phyloP scores from a whole-genome alignment of 1,140 invertebrate genomes.

The Physella acuta region DNA sequence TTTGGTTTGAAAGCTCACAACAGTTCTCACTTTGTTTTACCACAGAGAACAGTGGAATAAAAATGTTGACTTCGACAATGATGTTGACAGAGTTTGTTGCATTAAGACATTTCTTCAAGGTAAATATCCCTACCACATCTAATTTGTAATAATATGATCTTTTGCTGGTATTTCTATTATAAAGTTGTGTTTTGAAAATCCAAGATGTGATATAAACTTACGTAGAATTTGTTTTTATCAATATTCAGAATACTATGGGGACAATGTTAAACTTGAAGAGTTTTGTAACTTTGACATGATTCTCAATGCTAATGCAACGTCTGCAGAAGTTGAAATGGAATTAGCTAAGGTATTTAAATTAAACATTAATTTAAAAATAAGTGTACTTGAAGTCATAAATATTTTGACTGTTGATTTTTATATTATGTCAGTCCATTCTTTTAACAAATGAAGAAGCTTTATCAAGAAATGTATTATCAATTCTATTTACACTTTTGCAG shows the following conservation, averaged over 20 bases:
- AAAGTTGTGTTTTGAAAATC: background rate
- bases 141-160: background rate
- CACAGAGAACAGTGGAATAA: constrained; percentile 18
- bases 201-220: background rate
- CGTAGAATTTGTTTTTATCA: background rate
- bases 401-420: too few species aligned
- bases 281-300: constrained; percentile 17
- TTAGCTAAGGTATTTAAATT: constrained; percentile 20
- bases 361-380: too few species aligned
- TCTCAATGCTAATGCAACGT: background rate
- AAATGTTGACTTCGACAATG: background rate
- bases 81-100: constrained; percentile 7
- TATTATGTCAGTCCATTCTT: background rate
- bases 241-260: constrained; percentile 13
- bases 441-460: background rate
- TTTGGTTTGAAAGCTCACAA: background rate
- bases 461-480: background rate
- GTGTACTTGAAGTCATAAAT: too few species aligned
- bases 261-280: constrained; percentile 8
- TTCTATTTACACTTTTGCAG: background rate
- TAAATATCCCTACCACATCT: background rate
- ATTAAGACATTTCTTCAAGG: constrained; percentile 18
- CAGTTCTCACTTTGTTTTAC: background rate
- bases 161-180: background rate
- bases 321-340: background rate